phyloP scores from a whole-genome alignment of 2,113 vertebrate species.

The Malaclemys terrapin region DNA sequence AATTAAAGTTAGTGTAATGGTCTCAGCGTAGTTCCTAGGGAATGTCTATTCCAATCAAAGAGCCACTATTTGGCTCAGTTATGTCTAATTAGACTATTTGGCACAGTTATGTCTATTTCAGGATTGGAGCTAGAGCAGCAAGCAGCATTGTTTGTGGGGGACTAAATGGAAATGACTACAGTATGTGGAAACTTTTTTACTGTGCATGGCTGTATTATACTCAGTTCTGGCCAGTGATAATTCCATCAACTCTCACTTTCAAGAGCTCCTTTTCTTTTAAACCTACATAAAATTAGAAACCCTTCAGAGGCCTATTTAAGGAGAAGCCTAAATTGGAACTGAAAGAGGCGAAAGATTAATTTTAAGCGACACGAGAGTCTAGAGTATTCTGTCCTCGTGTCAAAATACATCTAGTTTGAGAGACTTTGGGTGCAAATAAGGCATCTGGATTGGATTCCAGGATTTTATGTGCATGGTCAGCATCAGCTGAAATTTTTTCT shows the following conservation, averaged over 20 bases:
- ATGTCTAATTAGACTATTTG: background rate
- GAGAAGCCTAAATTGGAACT: background rate
- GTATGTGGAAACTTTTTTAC: background rate
- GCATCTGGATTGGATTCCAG: background rate
- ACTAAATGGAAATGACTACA: background rate
- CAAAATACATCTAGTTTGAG: background rate
- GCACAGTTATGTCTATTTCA: background rate
- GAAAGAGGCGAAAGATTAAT: background rate
- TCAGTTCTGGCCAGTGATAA: background rate
- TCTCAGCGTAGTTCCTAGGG: background rate
- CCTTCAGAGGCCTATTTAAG: accelerated
- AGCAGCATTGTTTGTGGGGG: background rate
- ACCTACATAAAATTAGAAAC: background rate
- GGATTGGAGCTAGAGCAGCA: background rate
- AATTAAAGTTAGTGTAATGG: background rate
- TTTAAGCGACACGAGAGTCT: background rate
- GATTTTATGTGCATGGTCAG: background rate
- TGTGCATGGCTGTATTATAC: background rate
- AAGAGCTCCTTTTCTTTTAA: background rate
- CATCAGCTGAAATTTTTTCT: background rate
- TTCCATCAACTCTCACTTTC: background rate
- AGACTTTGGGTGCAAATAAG: background rate
- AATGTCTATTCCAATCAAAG: background rate
- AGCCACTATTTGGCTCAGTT: background rate
- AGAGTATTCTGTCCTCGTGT: background rate